phyloP scores from a whole-genome alignment of 2,113 vertebrate genomes.

The Rhagologus leucostigma region DNA sequence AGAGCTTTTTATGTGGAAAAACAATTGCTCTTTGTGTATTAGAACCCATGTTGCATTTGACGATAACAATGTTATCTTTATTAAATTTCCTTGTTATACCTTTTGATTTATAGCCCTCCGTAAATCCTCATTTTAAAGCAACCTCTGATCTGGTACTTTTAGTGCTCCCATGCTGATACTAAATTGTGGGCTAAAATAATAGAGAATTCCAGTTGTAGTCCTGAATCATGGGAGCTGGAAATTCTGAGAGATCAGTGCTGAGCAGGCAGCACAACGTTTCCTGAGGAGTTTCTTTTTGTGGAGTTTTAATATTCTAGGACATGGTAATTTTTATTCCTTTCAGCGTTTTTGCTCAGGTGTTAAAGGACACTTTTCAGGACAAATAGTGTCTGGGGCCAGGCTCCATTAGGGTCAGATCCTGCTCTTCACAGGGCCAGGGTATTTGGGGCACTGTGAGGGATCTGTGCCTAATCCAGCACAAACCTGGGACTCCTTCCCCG shows the following conservation, averaged over 20 bases:
- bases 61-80: not conserved
- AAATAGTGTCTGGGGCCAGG: not conserved
- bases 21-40: not conserved
- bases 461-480: not conserved
- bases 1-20: not conserved
- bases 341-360: not conserved
- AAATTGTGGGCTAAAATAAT: not conserved
- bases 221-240: not conserved
- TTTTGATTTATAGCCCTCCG: not conserved
- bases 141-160: not conserved
- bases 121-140: not conserved
- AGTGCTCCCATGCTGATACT: not conserved
- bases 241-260: not conserved
- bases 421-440: rapidly evolving
- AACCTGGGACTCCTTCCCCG: not conserved
- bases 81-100: not conserved
- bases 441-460: not conserved
- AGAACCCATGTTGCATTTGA: not conserved
- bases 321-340: not conserved
- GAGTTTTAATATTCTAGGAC: not conserved
- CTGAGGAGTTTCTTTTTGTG: not conserved
- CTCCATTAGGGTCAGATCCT: not conserved
- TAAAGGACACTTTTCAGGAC: not conserved
- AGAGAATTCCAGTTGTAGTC: not conserved
- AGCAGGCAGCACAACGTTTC: not conserved